Percentiles rank a stretch among this genome's conserved stretches.
Conservation (phyloP, 2,888 invertebrate genomes). For the Sarcophaga rosellei region DNA sequence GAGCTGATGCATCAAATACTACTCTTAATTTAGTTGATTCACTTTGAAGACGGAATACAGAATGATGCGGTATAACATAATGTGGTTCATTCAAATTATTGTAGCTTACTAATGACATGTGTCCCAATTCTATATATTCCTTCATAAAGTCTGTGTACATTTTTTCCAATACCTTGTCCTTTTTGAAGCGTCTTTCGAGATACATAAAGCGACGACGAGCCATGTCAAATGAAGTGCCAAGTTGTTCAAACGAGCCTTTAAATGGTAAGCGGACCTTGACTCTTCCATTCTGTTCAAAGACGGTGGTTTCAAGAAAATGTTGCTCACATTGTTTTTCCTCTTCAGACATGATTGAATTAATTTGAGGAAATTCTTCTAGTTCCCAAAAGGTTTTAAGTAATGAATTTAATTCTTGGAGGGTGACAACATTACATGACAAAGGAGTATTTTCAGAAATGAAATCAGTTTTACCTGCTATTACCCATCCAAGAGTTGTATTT, state of each 20-base stretch:
- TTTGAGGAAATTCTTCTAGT: slow-evolving; percentile 17
- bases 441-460: neutral
- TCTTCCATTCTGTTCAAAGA: no score
- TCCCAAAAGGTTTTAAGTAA: slow-evolving; percentile 27
- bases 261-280: no score
- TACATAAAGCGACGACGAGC: slow-evolving; percentile 42
- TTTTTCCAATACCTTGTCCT: slow-evolving; percentile 3
- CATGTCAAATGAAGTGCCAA: slow-evolving; percentile 33
- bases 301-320: no score
- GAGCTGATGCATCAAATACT: neutral
- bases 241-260: neutral
- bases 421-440: neutral
- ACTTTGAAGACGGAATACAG: no score
- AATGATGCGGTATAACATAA: slow-evolving; percentile 23
- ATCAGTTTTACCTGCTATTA: neutral
- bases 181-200: slow-evolving; percentile 38
- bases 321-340: neutral
- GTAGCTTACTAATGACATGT: neutral
- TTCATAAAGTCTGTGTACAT: slow-evolving; percentile 51
- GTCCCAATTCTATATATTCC: slow-evolving; percentile 32
- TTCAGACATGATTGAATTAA: neutral
- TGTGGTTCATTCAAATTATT: no score
- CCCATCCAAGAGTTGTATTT: slow-evolving; percentile 55
- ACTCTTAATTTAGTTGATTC: slow-evolving; percentile 28
- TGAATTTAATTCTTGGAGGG: neutral